Evolutionary conservation across 2,113 vertebrate genomes (phyloP).

Genomic region (Turnix velox): DNA sequence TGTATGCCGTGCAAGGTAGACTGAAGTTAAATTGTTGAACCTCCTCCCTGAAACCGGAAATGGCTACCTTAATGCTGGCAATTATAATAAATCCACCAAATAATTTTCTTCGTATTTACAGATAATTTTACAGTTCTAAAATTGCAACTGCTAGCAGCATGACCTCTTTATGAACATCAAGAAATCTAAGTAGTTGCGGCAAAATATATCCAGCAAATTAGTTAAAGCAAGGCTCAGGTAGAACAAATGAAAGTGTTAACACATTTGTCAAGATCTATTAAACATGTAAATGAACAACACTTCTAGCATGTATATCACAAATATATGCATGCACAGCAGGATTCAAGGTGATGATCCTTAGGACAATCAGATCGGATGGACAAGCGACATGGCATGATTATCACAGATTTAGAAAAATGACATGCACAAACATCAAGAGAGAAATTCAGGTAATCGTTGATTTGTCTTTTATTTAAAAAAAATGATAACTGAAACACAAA

Average conservation of each 20-base stretch:
- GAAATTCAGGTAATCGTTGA: not conserved
- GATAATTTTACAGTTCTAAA: not conserved
- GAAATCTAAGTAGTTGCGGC: not conserved
- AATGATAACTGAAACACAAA: not conserved
- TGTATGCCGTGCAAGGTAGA: slow-evolving; percentile 87
- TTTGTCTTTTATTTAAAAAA: not conserved
- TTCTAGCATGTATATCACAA: not conserved
- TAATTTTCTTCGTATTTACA: not conserved
- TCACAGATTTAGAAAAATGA: not conserved
- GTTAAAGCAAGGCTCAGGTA: not conserved
- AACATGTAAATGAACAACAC: not conserved
- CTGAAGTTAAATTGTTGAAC: slow-evolving; percentile 90
- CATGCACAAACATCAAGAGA: not conserved
- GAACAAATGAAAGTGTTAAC: not conserved
- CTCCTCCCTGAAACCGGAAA: slow-evolving; percentile 80
- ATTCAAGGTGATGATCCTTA: not conserved
- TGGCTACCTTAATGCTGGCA: not conserved
- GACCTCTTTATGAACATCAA: not conserved
- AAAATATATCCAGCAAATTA: not conserved
- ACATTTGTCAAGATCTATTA: not conserved
- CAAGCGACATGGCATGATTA: not conserved
- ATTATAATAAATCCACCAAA: not conserved
- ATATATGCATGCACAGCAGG: not conserved
- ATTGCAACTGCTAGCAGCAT: not conserved
- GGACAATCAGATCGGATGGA: not conserved